Evolutionary conservation across 2,888 invertebrate species (phyloP).

Genomic region (Blera fallax): DNA sequence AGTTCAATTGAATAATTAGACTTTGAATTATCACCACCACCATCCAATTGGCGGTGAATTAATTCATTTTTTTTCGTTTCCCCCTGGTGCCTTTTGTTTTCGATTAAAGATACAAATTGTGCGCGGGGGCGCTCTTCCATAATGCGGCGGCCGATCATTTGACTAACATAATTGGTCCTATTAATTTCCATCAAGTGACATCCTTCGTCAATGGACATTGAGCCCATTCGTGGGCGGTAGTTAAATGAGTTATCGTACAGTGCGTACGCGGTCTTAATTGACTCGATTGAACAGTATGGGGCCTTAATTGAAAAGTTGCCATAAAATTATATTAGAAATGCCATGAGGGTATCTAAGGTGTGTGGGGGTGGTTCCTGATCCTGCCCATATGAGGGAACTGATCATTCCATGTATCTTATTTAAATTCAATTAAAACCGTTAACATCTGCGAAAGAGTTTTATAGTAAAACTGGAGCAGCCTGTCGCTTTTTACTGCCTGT

Average conservation of each 20-base stretch:
- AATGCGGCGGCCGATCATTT: slow-evolving; percentile 49
- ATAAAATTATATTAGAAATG: background rate
- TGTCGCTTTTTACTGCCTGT: too few species aligned
- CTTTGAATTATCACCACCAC: slow-evolving; percentile 62
- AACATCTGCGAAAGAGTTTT: background rate
- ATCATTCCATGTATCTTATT: background rate
- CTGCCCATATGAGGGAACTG: background rate
- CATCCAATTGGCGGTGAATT: slow-evolving; percentile 54
- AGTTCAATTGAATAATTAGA: slow-evolving; percentile 72
- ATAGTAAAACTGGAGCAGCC: slow-evolving; percentile 32
- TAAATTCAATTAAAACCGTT: slow-evolving; percentile 45
- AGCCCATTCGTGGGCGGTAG: slow-evolving; percentile 54
- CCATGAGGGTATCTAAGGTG: slow-evolving; percentile 7
- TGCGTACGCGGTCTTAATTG: slow-evolving; percentile 45
- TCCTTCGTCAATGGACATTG: slow-evolving; percentile 41
- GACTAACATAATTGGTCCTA: slow-evolving; percentile 67
- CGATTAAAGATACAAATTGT: slow-evolving; percentile 10
- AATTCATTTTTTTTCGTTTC: too few species aligned
- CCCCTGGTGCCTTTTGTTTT: too few species aligned
- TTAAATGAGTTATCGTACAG: slow-evolving; percentile 57
- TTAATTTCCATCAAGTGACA: slow-evolving; percentile 72
- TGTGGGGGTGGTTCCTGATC: slow-evolving; percentile 4
- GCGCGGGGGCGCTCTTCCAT: slow-evolving; percentile 47
- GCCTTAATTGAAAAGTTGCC: slow-evolving; percentile 51
- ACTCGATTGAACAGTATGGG: slow-evolving; percentile 60